A percentile compares a stretch with the other conserved stretches of the same genome.
Evolutionary conservation across 2,888 invertebrate species (phyloP).

Genomic region (Chironomus tentans): DNA sequence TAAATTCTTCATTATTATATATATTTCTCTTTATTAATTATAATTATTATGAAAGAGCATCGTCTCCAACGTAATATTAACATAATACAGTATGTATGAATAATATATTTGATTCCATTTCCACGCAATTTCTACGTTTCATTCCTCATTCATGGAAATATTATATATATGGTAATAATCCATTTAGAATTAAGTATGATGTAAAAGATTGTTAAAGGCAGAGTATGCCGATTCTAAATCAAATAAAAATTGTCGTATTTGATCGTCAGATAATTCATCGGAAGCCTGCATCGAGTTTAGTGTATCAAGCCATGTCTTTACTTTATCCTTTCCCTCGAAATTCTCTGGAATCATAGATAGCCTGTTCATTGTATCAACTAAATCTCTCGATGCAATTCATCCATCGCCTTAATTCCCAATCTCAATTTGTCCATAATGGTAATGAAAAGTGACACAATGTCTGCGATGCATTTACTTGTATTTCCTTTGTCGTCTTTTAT

Average conservation of each 20-base stretch:
- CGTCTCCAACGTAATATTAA: neutral
- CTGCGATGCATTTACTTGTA: conserved; percentile 97
- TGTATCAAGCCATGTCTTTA: conserved; percentile 77
- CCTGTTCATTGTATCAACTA: conserved; percentile 91
- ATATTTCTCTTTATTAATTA: neutral
- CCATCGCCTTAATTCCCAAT: conserved; percentile 92
- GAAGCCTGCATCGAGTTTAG: conserved; percentile 92
- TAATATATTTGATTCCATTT: neutral
- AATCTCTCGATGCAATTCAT: conserved; percentile 89
- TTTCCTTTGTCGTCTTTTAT: conserved; percentile 98
- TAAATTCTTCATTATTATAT: neutral
- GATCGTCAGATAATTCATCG: conserved; percentile 87
- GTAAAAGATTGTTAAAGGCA: conserved; percentile 89
- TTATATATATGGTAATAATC: neutral
- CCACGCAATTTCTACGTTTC: neutral
- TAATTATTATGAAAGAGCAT: neutral
- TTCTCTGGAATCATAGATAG: conserved; percentile 81
- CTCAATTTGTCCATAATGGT: conserved; percentile 97
- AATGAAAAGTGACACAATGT: conserved; percentile 97
- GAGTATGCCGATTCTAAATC: conserved; percentile 96
- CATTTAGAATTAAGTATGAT: conserved; percentile 43
- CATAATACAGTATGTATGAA: neutral
- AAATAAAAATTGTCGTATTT: conserved; percentile 92
- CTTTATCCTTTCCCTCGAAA: conserved; percentile 90
- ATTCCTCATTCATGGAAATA: neutral